Percentiles rank a stretch among this genome's conserved stretches.
These are phyloP conservation scores for Grus americana DNA, from an alignment of 2,113 vertebrate genomes.

Conservation along the genomic window DNA sequence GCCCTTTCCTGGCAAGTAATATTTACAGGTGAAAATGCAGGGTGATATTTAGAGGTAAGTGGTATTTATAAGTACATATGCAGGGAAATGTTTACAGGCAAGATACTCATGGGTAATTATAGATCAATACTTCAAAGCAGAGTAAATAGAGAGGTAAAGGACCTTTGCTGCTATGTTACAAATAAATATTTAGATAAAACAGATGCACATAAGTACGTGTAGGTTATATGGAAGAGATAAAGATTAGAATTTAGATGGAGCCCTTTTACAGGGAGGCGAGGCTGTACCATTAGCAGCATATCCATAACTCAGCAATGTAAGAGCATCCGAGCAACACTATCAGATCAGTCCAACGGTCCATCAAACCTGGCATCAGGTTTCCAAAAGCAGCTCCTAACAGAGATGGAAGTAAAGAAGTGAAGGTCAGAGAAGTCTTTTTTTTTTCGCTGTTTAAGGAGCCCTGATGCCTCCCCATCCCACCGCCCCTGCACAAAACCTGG, in stretches of 20 bases:
- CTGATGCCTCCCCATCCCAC: neutral
- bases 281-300: neutral
- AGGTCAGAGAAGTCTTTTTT: neutral
- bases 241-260: constrained; percentile 26
- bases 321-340: neutral
- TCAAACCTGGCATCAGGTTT: neutral
- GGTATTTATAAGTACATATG: constrained; percentile 59
- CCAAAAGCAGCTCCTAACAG: neutral
- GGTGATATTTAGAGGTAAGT: constrained; percentile 43
- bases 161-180: constrained; percentile 34
- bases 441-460: neutral
- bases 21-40: constrained; percentile 47
- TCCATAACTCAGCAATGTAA: neutral
- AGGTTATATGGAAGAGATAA: neutral
- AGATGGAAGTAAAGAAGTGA: fast-evolving
- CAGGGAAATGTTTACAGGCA: constrained; percentile 59
- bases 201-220: neutral
- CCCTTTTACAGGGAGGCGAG: neutral
- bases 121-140: constrained; percentile 58
- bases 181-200: constrained; percentile 55
- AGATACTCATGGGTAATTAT: constrained; percentile 42
- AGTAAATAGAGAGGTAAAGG: constrained; percentile 51
- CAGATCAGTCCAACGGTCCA: neutral
- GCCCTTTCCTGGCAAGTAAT: constrained; percentile 33
- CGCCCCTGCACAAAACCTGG: fast-evolving